Evolutionary conservation across 2,888 invertebrate genomes (phyloP).

Genomic region (Boloria selene): DNA sequence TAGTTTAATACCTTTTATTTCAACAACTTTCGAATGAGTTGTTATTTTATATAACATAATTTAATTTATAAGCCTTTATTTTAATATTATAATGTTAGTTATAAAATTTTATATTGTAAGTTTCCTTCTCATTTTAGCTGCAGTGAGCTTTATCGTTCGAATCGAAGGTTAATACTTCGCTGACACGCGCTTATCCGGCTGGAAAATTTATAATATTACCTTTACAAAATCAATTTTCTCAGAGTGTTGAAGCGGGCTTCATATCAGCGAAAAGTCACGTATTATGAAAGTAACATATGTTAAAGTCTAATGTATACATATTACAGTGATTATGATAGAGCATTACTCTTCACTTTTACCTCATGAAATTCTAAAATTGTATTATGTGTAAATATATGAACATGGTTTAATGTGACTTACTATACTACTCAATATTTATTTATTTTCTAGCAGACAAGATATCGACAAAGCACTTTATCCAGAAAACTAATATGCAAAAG

Average conservation of each 20-base stretch:
- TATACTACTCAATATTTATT: not conserved
- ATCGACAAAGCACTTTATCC: too few relatives aligned
- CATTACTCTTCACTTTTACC: slow-evolving; percentile 10
- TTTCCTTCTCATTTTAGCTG: not conserved
- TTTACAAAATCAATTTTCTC: slow-evolving; percentile 70
- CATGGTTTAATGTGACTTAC: not conserved
- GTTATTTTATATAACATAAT: not conserved
- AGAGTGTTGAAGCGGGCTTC: slow-evolving; percentile 58
- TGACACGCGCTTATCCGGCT: slow-evolving; percentile 54
- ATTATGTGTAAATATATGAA: not conserved
- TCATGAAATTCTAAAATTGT: not conserved
- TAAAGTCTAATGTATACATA: slow-evolving; percentile 16
- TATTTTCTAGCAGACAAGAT: not conserved
- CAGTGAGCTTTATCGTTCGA: not conserved
- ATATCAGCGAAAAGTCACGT: slow-evolving; percentile 63
- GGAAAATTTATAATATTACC: slow-evolving; percentile 72
- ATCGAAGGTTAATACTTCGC: slow-evolving; percentile 46
- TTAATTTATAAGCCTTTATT: not conserved
- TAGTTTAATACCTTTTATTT: slow-evolving; percentile 25
- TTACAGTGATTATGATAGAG: slow-evolving; percentile 18
- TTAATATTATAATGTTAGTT: not conserved
- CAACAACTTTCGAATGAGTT: slow-evolving; percentile 4
- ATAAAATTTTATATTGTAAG: not conserved
- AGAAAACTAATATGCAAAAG: too few relatives aligned
- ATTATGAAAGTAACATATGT: slow-evolving; percentile 52